Evolutionary conservation across 23 tunicate species (phyloP).

Genomic region (Ciona savignyi): DNA sequence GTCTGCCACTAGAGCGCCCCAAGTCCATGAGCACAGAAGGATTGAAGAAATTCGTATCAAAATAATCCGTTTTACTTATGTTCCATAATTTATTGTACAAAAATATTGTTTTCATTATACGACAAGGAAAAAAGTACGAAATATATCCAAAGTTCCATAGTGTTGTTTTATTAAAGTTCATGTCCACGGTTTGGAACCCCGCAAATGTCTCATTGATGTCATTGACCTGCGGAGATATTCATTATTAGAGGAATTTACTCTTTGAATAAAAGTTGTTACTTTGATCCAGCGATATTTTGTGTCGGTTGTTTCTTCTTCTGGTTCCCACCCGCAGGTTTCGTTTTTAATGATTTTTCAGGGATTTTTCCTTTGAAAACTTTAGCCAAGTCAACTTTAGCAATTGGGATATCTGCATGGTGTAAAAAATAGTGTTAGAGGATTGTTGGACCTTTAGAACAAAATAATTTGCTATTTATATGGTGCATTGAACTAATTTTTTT

Average conservation of each 20-base stretch:
- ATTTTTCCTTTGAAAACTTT: slow-evolving; percentile 57
- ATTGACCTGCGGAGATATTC: slow-evolving; percentile 24
- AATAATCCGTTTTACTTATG: slow-evolving; percentile 4
- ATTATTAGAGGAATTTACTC: too few species aligned
- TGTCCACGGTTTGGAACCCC: slow-evolving; percentile 66
- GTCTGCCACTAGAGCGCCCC: slow-evolving; percentile 91
- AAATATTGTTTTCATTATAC: too few species aligned
- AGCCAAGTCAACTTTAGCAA: slow-evolving; percentile 43
- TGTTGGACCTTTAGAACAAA: too few species aligned
- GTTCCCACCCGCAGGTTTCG: slow-evolving; percentile 13
- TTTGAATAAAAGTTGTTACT: too few species aligned
- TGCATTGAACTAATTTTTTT: too few species aligned
- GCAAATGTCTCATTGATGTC: slow-evolving; percentile 16
- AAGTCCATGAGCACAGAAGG: slow-evolving; percentile 97
- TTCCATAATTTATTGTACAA: too few species aligned
- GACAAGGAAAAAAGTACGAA: too few species aligned
- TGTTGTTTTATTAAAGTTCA: slow-evolving; percentile 9
- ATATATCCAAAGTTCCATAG: too few species aligned
- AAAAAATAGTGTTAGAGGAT: too few species aligned
- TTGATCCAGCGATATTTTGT: slow-evolving; percentile 19
- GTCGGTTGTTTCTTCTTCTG: slow-evolving; percentile 29
- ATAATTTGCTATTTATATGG: too few species aligned
- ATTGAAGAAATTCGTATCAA: slow-evolving; percentile 52
- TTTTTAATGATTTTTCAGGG: slow-evolving; percentile 29
- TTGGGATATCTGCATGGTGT: slow-evolving; percentile 15